These are phyloP conservation scores for Cynaeus angustus DNA, from an alignment of 2,888 invertebrate genomes.

Conservation along the genomic window DNA sequence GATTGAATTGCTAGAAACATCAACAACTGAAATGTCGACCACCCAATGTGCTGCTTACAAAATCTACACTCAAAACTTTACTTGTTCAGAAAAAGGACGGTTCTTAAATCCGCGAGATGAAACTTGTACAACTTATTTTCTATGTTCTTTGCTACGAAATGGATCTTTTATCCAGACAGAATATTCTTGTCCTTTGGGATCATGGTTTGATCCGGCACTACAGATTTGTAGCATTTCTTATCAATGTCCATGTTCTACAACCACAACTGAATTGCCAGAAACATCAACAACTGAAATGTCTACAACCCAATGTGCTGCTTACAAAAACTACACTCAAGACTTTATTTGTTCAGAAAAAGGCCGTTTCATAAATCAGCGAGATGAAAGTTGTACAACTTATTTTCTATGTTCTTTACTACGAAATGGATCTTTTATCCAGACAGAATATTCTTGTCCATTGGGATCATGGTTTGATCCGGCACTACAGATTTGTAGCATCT, in stretches of 20 bases:
- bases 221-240: constrained; percentile 68
- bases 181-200: constrained; percentile 66
- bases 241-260: constrained; percentile 37
- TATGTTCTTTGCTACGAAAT: constrained; percentile 50
- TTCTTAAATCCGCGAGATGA: constrained; percentile 53
- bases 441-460: constrained; percentile 64
- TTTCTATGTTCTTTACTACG: constrained; percentile 51
- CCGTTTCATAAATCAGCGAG: constrained; percentile 53
- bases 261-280: not conserved
- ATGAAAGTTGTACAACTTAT: constrained; percentile 53
- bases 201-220: constrained; percentile 69
- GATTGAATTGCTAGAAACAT: not conserved
- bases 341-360: constrained; percentile 51
- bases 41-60: constrained; percentile 7
- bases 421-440: constrained; percentile 50
- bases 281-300: constrained; percentile 7
- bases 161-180: constrained; percentile 49
- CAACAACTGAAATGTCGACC: constrained; percentile 8
- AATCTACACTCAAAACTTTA: constrained; percentile 37
- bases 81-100: constrained; percentile 49
- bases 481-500: constrained; percentile 69
- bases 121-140: constrained; percentile 53
- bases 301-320: constrained; percentile 9
- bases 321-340: constrained; percentile 10
- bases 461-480: constrained; percentile 68